Conservation (phyloP, 23 tunicate genomes). For the Trididemnum nubilum region DNA sequence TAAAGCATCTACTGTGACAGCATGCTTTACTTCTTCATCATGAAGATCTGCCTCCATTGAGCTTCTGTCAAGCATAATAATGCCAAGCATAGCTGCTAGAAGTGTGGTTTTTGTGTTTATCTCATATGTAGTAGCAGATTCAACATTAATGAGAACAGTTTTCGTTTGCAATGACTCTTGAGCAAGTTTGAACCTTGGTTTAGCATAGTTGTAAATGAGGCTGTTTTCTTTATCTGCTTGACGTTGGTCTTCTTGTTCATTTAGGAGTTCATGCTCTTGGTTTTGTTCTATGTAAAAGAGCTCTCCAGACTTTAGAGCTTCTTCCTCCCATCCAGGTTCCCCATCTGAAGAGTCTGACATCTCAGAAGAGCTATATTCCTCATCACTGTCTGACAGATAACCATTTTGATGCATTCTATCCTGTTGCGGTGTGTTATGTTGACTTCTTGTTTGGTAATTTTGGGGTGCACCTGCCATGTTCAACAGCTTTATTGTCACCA, state of each 20-base stretch:
- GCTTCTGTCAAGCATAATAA: slow-evolving; percentile 17
- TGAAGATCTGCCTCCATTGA: neutral
- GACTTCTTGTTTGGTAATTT: too few relatives aligned
- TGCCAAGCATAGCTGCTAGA: slow-evolving; percentile 65
- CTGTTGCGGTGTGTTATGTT: too few relatives aligned
- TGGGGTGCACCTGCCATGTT: too few relatives aligned
- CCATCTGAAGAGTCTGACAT: slow-evolving; percentile 41
- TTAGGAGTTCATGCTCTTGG: neutral
- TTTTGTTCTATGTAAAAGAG: slow-evolving; percentile 51
- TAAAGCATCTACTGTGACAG: slow-evolving; percentile 47
- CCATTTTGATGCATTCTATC: too few relatives aligned
- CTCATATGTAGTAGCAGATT: slow-evolving; percentile 40
- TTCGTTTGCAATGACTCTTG: neutral
- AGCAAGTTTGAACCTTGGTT: neutral
- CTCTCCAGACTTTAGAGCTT: slow-evolving; percentile 61
- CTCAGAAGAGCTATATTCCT: slow-evolving; percentile 23
- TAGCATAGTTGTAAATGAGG: slow-evolving; percentile 8
- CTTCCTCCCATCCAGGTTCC: slow-evolving; percentile 54
- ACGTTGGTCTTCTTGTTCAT: neutral
- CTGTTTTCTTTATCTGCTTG: neutral
- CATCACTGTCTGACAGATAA: neutral
- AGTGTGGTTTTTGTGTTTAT: slow-evolving; percentile 12
- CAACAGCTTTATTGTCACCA: too few relatives aligned
- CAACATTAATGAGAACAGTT: slow-evolving; percentile 41
- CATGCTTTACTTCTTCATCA: slow-evolving; percentile 12